A percentile compares a stretch with the other conserved stretches of the same genome.
phyloP scores from a whole-genome alignment of 2,888 invertebrate species.

The Andrena bucephala region DNA sequence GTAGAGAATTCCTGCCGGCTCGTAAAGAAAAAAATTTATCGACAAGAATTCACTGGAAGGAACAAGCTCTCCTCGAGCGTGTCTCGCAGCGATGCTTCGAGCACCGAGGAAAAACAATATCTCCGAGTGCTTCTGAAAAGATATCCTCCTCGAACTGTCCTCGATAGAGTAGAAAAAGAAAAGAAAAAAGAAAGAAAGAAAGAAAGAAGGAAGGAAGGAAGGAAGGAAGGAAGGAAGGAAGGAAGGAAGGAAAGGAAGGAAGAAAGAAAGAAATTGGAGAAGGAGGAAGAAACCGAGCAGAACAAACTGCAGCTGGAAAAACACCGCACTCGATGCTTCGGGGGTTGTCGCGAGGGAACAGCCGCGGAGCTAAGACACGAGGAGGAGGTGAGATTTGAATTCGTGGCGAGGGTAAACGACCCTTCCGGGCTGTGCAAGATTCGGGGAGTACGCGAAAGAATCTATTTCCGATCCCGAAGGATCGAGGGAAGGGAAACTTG shows the following conservation, averaged over 20 bases:
- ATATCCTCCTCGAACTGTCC: neutral
- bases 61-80: slow-evolving; percentile 1
- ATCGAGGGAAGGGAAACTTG: slow-evolving; percentile 3
- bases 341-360: neutral
- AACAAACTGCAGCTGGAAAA: slow-evolving; percentile 3
- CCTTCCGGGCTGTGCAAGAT: neutral
- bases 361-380: neutral
- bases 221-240: neutral
- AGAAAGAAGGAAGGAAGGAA: too few relatives aligned
- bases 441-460: slow-evolving; percentile 16
- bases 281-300: neutral
- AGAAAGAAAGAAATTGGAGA: neutral
- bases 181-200: neutral
- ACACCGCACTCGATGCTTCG: neutral
- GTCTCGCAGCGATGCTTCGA: neutral
- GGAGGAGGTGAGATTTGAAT: slow-evolving; percentile 14
- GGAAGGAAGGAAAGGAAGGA: too few relatives aligned
- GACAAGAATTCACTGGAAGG: neutral
- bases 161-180: neutral
- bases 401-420: slow-evolving; percentile 14
- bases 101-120: neutral
- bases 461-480: slow-evolving; percentile 16
- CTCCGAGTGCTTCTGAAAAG: neutral
- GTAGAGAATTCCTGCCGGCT: slow-evolving; percentile 1
- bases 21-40: neutral